Evolutionary conservation across 2,797 vertebrate genomes (phyloP).

Genomic region (Tauraco hartlaubi): DNA sequence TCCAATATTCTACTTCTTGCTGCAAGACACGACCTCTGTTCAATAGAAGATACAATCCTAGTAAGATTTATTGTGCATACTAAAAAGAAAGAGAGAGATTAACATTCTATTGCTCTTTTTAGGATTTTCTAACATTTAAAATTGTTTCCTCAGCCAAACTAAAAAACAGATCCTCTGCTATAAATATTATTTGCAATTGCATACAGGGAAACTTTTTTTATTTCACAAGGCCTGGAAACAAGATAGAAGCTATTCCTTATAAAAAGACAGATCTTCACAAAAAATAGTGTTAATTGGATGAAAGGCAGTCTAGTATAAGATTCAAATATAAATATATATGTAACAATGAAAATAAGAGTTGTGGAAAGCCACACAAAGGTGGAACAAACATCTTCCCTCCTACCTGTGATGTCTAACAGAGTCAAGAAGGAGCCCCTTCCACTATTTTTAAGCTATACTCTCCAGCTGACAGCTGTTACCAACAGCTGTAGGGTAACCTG

Average conservation of each 20-base stretch:
- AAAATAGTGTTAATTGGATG: neutral
- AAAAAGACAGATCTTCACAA: neutral
- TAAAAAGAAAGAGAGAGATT: neutral
- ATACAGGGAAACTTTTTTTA: neutral
- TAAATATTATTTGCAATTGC: neutral
- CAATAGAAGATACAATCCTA: conserved; percentile 61
- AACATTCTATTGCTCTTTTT: neutral
- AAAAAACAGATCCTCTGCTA: neutral
- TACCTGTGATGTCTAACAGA: neutral
- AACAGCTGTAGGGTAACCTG: neutral
- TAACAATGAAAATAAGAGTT: neutral
- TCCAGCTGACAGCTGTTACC: neutral
- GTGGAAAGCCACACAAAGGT: neutral
- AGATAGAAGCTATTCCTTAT: neutral
- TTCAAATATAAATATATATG: neutral
- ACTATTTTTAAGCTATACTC: neutral
- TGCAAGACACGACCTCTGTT: conserved; percentile 87
- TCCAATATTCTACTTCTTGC: conserved; percentile 96
- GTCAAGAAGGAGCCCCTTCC: neutral
- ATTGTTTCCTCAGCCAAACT: neutral
- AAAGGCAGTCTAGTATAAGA: neutral
- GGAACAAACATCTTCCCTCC: neutral
- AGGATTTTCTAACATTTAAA: neutral
- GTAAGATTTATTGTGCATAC: conserved; percentile 8
- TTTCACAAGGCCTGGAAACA: neutral